Evolutionary conservation across 2,797 vertebrate species (phyloP), one percentile per base, ranked within the genome.

Genomic region (Podargus strigoides): DNA sequence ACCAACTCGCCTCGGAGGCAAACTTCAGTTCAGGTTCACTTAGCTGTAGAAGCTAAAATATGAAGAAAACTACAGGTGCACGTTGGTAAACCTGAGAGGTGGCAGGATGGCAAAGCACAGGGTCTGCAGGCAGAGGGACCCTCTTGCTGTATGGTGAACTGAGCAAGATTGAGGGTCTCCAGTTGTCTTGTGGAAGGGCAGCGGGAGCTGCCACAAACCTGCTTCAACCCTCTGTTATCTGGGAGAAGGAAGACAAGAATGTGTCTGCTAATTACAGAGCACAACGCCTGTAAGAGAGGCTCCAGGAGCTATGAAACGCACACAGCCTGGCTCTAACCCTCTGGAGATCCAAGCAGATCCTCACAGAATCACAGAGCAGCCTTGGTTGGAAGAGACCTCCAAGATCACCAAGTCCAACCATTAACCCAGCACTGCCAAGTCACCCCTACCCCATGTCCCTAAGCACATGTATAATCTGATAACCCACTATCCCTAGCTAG

Each of bases 21-120:
- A 93, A 60, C 12, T 41, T 30, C 56, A 39, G 55, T n/a, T 77
- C 53, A 76, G 74, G 37, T 70, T 68, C 70, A 26, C 42, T 87
- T 28, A 69, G 63, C 30, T 3, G 5, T 0, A 50, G 66, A 56
- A 84, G n/a, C 0, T 2, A 36, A 76, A 77, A 70, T 22, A 15
- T 16, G 6, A 28, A 26, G 52, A 18, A 67, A 37, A 28, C 36
- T 1, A 30, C 0, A 0, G 49, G 44, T 28, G 23, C 4, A 23
- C 5, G 8, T 0, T 3, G 42, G 24, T 9, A 39, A 94, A 64
- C 6, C n/a, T 15, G 30, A 58, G 56, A 39, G 28, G 42, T 36
- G 4, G 4, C 21, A 6, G 59, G 24, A 42, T 4, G 53, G 62
- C 34, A 70, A 55, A 90, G 60, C 32, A 17, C 27, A 12, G 22